phyloP scores from a whole-genome alignment of 1,140 invertebrate genomes.

The Dreissena polymorpha region DNA sequence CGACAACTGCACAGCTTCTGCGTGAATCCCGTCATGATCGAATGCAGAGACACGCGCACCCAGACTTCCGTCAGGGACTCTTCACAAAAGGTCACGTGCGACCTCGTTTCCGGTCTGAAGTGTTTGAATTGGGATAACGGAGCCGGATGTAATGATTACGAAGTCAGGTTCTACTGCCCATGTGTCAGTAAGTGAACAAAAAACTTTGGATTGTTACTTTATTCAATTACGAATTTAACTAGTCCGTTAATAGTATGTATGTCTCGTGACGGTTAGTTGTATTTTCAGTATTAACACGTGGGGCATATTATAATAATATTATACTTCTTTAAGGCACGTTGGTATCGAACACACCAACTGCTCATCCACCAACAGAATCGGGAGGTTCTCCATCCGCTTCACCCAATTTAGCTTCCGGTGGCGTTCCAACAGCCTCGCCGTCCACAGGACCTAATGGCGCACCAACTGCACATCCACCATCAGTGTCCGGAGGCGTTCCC shows the following conservation, averaged over 20 bases:
- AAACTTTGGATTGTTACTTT: too few species aligned
- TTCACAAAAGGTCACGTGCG: conserved; percentile 72
- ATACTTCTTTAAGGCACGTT: too few species aligned
- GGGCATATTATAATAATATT: too few species aligned
- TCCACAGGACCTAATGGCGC: too few species aligned
- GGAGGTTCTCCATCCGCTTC: neutral
- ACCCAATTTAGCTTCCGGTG: neutral
- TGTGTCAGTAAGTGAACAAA: conserved; percentile 36
- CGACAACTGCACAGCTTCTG: conserved; percentile 58
- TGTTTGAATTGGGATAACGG: conserved; percentile 75
- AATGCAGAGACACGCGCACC: conserved; percentile 64
- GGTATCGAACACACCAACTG: too few species aligned
- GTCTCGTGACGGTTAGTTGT: too few species aligned
- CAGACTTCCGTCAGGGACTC: conserved; percentile 24
- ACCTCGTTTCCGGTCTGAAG: conserved; percentile 72
- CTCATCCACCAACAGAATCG: too few species aligned
- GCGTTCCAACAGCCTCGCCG: neutral
- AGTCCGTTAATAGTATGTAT: too few species aligned
- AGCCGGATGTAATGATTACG: conserved; percentile 83
- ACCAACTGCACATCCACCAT: too few species aligned
- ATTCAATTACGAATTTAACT: too few species aligned
- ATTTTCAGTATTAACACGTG: too few species aligned
- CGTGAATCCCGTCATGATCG: conserved; percentile 64
- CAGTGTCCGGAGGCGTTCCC: conserved; percentile 5
- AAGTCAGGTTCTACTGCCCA: conserved; percentile 86